Conservation (phyloP, 2,888 invertebrate species). For the Limenitis camilla region DNA sequence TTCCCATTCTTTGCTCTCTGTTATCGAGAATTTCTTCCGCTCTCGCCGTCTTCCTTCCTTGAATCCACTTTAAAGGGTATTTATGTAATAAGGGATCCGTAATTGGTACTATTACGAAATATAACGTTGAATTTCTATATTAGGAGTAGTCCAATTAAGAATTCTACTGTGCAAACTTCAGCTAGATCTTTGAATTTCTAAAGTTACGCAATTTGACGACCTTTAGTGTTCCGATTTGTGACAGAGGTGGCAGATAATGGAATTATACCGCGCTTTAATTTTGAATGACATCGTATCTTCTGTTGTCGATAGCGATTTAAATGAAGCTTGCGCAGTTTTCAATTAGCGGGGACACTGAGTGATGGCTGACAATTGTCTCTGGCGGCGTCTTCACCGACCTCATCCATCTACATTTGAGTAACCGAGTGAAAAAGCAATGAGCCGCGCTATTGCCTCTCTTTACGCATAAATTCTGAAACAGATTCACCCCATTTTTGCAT, state of each 20-base stretch:
- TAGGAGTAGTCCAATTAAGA: constrained; percentile 14
- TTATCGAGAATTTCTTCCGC: constrained; percentile 67
- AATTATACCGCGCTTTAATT: constrained; percentile 49
- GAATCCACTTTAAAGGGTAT: constrained; percentile 62
- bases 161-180: constrained; percentile 7
- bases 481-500: constrained; percentile 33
- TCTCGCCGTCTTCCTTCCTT: constrained; percentile 61
- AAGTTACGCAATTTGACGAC: constrained; percentile 24
- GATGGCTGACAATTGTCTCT: constrained; percentile 68
- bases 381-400: constrained; percentile 52
- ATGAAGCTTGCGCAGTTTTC: constrained; percentile 68
- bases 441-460: constrained; percentile 65
- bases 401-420: constrained; percentile 71
- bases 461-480: constrained; percentile 52
- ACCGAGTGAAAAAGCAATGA: constrained; percentile 72
- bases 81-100: constrained; percentile 61
- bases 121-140: constrained; percentile 45
- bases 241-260: constrained; percentile 38
- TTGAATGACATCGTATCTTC: constrained; percentile 47
- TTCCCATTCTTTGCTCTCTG: constrained; percentile 59
- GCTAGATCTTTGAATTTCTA: constrained; percentile 12
- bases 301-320: constrained; percentile 64
- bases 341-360: constrained; percentile 71
- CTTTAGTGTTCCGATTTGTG: constrained; percentile 24
- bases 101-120: constrained; percentile 60